Conservation (phyloP, 1,140 invertebrate genomes). For the Drosophila kurseongensis region DNA sequence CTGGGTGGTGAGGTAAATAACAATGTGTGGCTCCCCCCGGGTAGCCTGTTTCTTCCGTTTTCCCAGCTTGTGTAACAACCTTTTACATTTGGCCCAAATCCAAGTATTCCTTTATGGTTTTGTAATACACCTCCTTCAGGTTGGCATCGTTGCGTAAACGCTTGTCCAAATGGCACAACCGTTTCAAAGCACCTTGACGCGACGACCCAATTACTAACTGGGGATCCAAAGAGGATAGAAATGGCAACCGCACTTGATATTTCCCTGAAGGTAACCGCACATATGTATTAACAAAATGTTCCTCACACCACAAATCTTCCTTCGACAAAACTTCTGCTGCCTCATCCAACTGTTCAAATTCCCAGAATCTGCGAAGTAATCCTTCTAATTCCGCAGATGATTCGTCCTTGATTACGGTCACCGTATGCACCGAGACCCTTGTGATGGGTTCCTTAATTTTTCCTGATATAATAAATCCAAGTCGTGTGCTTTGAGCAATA, state of each 20-base stretch:
- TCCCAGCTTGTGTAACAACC: no score
- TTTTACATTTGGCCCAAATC: not conserved
- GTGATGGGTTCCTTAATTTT: not conserved
- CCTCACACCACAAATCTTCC: no score
- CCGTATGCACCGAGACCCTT: not conserved
- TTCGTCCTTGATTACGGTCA: not conserved
- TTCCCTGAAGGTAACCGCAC: not conserved
- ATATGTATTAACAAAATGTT: no score
- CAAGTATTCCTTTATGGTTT: not conserved
- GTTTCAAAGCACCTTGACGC: not conserved
- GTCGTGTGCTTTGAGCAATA: not conserved
- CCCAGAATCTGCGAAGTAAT: not conserved
- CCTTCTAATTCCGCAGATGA: not conserved
- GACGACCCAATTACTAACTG: not conserved
- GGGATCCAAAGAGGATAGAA: not conserved
- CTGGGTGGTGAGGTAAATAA: slow-evolving; percentile 2
- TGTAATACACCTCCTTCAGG: not conserved
- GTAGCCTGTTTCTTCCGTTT: no score
- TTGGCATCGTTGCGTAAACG: not conserved
- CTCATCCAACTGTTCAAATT: not conserved
- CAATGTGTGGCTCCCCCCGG: no score
- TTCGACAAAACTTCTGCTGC: not conserved
- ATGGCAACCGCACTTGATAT: not conserved
- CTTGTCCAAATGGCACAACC: slow-evolving; percentile 1
- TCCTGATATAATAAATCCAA: slow-evolving; percentile 2